These are phyloP conservation scores for Stegodyphus mimosarum DNA, from an alignment of 1,140 invertebrate species.

Conservation along the genomic window DNA sequence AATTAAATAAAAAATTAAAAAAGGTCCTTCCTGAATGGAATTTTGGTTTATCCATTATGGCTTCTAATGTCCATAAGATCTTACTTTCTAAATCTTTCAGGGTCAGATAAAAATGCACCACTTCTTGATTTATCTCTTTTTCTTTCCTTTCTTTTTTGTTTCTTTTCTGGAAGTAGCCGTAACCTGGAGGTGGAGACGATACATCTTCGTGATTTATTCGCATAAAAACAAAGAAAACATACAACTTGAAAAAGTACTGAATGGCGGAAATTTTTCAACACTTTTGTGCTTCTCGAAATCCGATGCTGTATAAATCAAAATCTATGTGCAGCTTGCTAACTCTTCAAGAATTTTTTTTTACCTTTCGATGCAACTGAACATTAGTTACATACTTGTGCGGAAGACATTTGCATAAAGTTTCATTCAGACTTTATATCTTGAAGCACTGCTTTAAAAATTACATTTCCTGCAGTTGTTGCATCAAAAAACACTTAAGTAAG, in stretches of 20 bases:
- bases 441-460: constrained; percentile 6
- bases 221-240: constrained; percentile 15
- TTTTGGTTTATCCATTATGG: too few species aligned
- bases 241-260: not conserved
- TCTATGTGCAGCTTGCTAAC: not conserved
- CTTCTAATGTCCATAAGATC: too few species aligned
- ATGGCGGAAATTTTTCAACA: not conserved
- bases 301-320: constrained; percentile 6
- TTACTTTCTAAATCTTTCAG: too few species aligned
- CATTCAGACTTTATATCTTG: not conserved
- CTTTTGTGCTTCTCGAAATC: not conserved
- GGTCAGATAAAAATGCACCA: too few species aligned
- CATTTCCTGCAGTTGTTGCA: not conserved
- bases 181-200: not conserved
- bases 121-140: too few species aligned
- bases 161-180: too few species aligned
- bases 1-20: too few species aligned
- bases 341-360: not conserved
- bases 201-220: constrained; percentile 23
- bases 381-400: not conserved
- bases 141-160: too few species aligned
- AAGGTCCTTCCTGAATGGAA: too few species aligned
- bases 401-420: constrained; percentile 19
- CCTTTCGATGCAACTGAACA: not conserved
- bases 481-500: constrained; percentile 12